Conservation (phyloP, 92 coral and sea anemone genomes). For the Palythoa heliodiscus region DNA sequence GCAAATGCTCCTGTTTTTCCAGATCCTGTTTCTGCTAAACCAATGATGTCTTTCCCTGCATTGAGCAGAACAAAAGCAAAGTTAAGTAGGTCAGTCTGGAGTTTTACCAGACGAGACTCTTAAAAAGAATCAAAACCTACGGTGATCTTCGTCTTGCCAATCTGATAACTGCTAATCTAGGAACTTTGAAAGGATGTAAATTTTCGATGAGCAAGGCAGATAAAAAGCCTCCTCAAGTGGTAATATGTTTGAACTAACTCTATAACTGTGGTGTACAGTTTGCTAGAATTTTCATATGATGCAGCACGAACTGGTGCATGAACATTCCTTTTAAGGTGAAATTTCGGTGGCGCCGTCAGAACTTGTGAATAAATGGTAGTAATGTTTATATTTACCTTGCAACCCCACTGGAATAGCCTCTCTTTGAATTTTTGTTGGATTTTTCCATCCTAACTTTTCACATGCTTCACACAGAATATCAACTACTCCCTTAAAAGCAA, state of each 20-base stretch:
- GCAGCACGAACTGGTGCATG: too few species aligned
- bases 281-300: too few species aligned
- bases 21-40: constrained; percentile 97
- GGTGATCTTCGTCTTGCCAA: too few species aligned
- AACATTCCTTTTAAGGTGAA: not conserved
- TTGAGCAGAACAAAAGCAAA: not conserved
- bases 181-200: too few species aligned
- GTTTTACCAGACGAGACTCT: not conserved
- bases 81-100: not conserved
- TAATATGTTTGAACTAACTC: too few species aligned
- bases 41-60: constrained; percentile 95
- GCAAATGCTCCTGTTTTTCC: constrained; percentile 99
- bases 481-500: constrained; percentile 73
- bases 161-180: too few species aligned
- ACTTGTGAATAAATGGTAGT: not conserved
- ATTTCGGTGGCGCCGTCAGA: not conserved
- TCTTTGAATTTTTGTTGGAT: constrained; percentile 85
- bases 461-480: constrained; percentile 96
- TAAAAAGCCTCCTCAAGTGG: too few species aligned
- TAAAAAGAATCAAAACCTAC: not conserved
- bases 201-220: too few species aligned
- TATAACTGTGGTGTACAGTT: too few species aligned
- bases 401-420: constrained; percentile 93
- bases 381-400: constrained; percentile 66
- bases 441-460: constrained; percentile 90